Evolutionary conservation across 2,113 vertebrate species (phyloP).

Genomic region (Eolophus roseicapilla): DNA sequence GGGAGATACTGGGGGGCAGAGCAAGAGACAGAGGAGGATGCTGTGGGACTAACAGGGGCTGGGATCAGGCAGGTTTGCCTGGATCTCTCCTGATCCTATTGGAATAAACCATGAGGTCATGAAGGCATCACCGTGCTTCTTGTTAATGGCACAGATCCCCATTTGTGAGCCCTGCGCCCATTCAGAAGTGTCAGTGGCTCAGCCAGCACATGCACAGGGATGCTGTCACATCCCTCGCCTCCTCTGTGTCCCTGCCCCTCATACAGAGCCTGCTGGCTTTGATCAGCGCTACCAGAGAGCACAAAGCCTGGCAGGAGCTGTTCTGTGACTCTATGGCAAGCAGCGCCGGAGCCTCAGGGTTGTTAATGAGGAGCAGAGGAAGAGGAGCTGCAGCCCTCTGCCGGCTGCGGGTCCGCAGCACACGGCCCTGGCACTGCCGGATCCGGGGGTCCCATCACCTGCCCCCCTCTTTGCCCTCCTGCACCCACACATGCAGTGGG

Average conservation of each 20-base stretch:
- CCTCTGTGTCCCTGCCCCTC: not conserved
- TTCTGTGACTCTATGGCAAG: not conserved
- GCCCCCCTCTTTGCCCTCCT: not conserved
- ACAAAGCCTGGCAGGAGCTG: not conserved
- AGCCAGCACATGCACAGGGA: rapidly evolving
- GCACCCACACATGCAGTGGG: not conserved
- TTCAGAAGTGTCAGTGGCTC: rapidly evolving
- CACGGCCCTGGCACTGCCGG: not conserved
- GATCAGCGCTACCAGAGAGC: not conserved
- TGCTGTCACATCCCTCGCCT: not conserved
- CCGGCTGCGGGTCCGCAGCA: not conserved
- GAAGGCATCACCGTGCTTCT: not conserved
- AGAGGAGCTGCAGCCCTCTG: conserved; percentile 44
- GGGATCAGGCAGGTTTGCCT: not conserved
- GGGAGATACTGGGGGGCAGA: not conserved
- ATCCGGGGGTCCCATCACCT: not conserved
- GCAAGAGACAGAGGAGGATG: not conserved
- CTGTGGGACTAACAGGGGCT: not conserved
- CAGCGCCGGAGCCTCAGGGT: not conserved
- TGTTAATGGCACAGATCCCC: not conserved
- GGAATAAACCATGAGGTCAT: rapidly evolving
- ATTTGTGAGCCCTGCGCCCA: not conserved
- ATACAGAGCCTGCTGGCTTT: rapidly evolving
- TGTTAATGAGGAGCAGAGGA: not conserved
- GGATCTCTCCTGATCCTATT: not conserved